These are phyloP conservation scores for Lithodes maja DNA, from an alignment of 2,888 invertebrate species.

Conservation along the genomic window DNA sequence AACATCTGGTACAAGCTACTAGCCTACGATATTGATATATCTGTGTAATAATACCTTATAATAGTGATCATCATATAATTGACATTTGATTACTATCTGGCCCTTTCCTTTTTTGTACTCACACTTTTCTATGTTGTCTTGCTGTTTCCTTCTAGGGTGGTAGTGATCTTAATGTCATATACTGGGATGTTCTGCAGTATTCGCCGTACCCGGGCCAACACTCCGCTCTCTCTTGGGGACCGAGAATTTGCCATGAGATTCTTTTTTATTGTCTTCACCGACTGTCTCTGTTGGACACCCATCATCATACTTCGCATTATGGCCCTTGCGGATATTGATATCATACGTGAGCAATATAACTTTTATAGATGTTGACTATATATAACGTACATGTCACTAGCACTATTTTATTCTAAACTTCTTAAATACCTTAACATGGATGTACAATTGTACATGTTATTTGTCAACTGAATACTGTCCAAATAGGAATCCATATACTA, in stretches of 20 bases:
- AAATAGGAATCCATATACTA: too few species aligned
- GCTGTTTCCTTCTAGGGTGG: constrained; percentile 74
- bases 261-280: constrained; percentile 83
- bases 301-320: constrained; percentile 81
- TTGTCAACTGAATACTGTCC: too few species aligned
- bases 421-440: too few species aligned
- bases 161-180: constrained; percentile 80
- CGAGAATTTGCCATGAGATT: constrained; percentile 82
- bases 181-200: constrained; percentile 81
- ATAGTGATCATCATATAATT: too few species aligned
- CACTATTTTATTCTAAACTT: too few species aligned
- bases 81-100: too few species aligned
- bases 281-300: constrained; percentile 83
- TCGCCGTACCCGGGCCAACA: constrained; percentile 79
- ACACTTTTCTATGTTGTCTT: not conserved
- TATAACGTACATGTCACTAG: too few species aligned
- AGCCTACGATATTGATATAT: too few species aligned
- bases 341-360: constrained; percentile 77
- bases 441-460: too few species aligned
- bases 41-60: too few species aligned
- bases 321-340: constrained; percentile 78
- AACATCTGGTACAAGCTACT: too few species aligned
- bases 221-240: constrained; percentile 78
- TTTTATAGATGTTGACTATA: too few species aligned
- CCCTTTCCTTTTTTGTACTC: not conserved